These are phyloP conservation scores for Cololabis saira DNA, from an alignment of 2,113 vertebrate species.

Conservation along the genomic window DNA sequence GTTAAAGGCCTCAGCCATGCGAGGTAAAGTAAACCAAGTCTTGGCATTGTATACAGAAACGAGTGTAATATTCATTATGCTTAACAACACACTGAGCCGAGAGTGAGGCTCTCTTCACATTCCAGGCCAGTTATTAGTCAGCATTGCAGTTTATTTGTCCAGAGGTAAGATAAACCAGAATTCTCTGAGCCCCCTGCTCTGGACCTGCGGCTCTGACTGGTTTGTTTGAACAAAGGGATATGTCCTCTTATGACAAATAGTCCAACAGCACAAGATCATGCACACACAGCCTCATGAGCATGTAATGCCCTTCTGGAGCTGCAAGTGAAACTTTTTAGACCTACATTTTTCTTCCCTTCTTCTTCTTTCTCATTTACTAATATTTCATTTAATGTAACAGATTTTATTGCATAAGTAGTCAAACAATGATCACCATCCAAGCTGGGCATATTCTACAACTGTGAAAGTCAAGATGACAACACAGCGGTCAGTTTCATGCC, in stretches of 20 bases:
- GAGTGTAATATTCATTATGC: conserved; percentile 80
- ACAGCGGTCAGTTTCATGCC: too few relatives aligned
- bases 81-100: conserved; percentile 76
- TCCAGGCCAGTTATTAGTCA: conserved; percentile 93
- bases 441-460: too few relatives aligned
- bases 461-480: too few relatives aligned
- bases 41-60: conserved; percentile 68
- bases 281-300: conserved; percentile 43
- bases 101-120: conserved; percentile 84
- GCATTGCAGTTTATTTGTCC: conserved; percentile 93
- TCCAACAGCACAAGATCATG: conserved; percentile 85
- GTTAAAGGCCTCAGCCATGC: conserved; percentile 68
- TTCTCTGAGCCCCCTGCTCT: conserved; percentile 76
- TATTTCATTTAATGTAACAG: too few relatives aligned
- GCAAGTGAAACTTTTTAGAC: too few relatives aligned
- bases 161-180: conserved; percentile 91
- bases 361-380: too few relatives aligned
- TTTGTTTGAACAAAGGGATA: conserved; percentile 92
- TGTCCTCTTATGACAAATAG: conserved; percentile 89
- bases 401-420: too few relatives aligned
- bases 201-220: conserved; percentile 78
- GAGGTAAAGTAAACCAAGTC: conserved; percentile 73
- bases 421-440: too few relatives aligned
- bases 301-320: too few relatives aligned
- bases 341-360: too few relatives aligned